Conservation (phyloP, 2,113 vertebrate species). For the Stercorarius parasiticus region DNA sequence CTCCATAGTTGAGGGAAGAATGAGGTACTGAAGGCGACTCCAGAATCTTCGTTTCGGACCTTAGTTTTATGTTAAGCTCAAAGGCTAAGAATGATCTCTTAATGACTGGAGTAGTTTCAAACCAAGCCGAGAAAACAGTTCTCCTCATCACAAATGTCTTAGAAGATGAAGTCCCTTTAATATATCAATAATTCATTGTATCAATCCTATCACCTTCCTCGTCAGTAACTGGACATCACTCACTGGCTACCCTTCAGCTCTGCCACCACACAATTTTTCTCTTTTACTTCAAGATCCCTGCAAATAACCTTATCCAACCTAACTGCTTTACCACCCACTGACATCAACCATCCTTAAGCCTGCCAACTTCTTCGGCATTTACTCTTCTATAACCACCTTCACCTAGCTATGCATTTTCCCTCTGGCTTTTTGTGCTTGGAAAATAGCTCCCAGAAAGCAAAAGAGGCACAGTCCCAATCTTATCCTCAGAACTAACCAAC, state of each 20-base stretch:
- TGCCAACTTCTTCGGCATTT: not conserved
- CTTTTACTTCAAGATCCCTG: not conserved
- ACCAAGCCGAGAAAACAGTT: not conserved
- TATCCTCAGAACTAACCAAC: not conserved
- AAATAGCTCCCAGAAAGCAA: not conserved
- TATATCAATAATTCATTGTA: not conserved
- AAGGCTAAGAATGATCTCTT: not conserved
- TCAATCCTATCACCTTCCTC: not conserved
- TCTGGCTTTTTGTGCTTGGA: not conserved
- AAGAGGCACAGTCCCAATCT: not conserved
- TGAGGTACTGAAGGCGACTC: not conserved
- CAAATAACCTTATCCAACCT: not conserved
- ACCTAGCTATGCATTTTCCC: not conserved
- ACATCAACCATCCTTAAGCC: not conserved
- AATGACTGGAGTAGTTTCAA: not conserved
- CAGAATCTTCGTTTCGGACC: not conserved
- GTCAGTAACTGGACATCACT: not conserved
- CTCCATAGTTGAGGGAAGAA: not conserved
- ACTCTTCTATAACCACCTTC: not conserved
- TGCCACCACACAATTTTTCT: not conserved
- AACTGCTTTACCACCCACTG: not conserved
- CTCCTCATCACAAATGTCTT: not conserved
- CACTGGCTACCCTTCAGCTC: not conserved
- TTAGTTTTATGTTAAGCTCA: not conserved
- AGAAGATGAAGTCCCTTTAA: not conserved